Conservation (phyloP, 2,888 invertebrate genomes). For the Aporophyla nigra region DNA sequence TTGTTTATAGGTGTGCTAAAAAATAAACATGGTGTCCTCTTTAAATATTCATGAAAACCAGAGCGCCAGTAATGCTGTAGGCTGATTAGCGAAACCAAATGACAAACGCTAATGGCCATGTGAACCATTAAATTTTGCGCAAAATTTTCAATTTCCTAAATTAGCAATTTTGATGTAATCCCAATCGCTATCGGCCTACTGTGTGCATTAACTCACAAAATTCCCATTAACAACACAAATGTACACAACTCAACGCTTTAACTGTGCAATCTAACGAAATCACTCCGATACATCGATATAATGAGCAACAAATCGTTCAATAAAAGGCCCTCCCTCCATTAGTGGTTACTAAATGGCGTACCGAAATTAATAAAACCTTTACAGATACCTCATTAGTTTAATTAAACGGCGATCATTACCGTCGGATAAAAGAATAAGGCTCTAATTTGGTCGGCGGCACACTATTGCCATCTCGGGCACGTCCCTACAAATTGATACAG, state of each 20-base stretch:
- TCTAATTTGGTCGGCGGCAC: constrained; percentile 71
- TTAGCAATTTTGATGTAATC: constrained; percentile 43
- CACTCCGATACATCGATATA: constrained; percentile 47
- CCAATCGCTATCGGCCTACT: constrained; percentile 36
- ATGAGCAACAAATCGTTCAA: constrained; percentile 55
- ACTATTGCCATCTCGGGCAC: constrained; percentile 80
- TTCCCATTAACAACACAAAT: constrained; percentile 44
- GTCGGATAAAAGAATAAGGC: constrained; percentile 74
- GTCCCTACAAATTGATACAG: constrained; percentile 84
- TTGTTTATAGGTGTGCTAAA: no score
- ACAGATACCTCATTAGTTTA: constrained; percentile 74
- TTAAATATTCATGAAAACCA: constrained; percentile 33
- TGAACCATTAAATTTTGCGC: constrained; percentile 19
- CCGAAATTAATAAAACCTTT: constrained; percentile 66
- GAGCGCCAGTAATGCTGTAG: constrained; percentile 8
- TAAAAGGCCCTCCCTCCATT: constrained; percentile 47
- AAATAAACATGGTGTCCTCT: neutral
- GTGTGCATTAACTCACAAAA: constrained; percentile 35
- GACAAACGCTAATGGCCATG: constrained; percentile 31
- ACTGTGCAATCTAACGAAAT: constrained; percentile 44
- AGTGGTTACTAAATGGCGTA: constrained; percentile 50
- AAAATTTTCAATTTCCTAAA: constrained; percentile 43
- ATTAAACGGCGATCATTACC: constrained; percentile 78
- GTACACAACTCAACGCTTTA: constrained; percentile 44
- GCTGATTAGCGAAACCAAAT: constrained; percentile 40